Evolutionary conservation across 2,888 invertebrate genomes (phyloP).

Genomic region (Cryptus armator): DNA sequence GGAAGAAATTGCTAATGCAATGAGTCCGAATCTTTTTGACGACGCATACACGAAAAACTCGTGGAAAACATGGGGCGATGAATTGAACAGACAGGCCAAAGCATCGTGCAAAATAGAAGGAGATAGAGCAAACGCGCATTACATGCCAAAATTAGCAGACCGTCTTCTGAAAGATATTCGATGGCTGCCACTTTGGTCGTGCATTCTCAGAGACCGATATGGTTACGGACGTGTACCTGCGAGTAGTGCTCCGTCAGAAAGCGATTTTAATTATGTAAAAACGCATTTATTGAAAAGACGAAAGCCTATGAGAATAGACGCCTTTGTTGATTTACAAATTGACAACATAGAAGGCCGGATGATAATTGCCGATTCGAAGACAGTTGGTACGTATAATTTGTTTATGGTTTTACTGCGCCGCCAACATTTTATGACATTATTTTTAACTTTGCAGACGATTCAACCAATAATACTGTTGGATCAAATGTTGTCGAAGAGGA

Average conservation of each 20-base stretch:
- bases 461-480: neutral
- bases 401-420: too few species aligned
- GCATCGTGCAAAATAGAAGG: neutral
- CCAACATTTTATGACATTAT: neutral
- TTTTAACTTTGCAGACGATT: conserved; percentile 1
- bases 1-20: conserved; percentile 4
- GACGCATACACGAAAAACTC: neutral
- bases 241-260: conserved; percentile 1
- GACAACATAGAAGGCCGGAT: conserved; percentile 15
- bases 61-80: conserved; percentile 1
- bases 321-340: conserved; percentile 4
- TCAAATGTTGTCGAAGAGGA: neutral
- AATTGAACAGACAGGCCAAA: conserved; percentile 3
- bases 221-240: conserved; percentile 29
- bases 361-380: conserved; percentile 5
- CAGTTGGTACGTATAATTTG: neutral
- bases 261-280: conserved; percentile 30
- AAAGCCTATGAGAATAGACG: neutral
- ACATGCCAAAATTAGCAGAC: conserved; percentile 14
- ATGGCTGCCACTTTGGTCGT: conserved; percentile 26
- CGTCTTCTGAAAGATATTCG: conserved; percentile 19
- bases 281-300: conserved; percentile 1
- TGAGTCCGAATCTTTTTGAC: conserved; percentile 12
- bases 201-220: conserved; percentile 26
- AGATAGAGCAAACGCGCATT: conserved; percentile 15